Evolutionary conservation across 2,888 invertebrate genomes (phyloP).

Genomic region (Acanthoscelides obtectus): DNA sequence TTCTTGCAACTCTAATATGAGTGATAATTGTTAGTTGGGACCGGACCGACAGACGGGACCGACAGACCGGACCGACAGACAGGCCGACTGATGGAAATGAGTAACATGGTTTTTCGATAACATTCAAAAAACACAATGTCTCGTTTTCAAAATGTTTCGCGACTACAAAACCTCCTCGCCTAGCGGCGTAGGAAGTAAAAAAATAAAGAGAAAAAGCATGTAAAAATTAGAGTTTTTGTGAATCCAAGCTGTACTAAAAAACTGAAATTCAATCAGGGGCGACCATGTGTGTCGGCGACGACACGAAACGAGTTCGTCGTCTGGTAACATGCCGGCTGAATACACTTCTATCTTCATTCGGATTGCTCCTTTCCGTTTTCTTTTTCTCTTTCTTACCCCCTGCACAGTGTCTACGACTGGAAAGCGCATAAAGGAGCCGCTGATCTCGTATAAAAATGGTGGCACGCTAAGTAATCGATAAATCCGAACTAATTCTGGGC

Average conservation of each 20-base stretch:
- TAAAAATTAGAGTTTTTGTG: neutral
- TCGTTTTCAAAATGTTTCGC: too few species aligned
- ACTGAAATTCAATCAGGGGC: neutral
- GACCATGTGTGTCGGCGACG: neutral
- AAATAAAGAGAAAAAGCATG: neutral
- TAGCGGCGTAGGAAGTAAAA: neutral
- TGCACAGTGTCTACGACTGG: neutral
- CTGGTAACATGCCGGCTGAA: neutral
- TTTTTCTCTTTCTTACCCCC: neutral
- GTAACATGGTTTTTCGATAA: too few species aligned
- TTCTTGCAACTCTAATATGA: too few species aligned
- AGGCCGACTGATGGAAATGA: too few species aligned
- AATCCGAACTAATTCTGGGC: conserved; percentile 46
- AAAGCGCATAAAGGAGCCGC: conserved; percentile 7
- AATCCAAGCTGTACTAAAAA: neutral
- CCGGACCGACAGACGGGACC: too few species aligned
- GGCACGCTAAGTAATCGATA: conserved; percentile 44
- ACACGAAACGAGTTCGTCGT: neutral
- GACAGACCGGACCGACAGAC: too few species aligned
- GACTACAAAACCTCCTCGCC: too few species aligned
- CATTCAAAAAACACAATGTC: too few species aligned
- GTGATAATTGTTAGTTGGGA: too few species aligned
- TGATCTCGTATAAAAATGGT: conserved; percentile 43
- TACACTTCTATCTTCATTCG: neutral
- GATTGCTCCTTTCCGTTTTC: neutral